Conservation (phyloP, 2,797 vertebrate species). For the Molossus alvarezi region DNA sequence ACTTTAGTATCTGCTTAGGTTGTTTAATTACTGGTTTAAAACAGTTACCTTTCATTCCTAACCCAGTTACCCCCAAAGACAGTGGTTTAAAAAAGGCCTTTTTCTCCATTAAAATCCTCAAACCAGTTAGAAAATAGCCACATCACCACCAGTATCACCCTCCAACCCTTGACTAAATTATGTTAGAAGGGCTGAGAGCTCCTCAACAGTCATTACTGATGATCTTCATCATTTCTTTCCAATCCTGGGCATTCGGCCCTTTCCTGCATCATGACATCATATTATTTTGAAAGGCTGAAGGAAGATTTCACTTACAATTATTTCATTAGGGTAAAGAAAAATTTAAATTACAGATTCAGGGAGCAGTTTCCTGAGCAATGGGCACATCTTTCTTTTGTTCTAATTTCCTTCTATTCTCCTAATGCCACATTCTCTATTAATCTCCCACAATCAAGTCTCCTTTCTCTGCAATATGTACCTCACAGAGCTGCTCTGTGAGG, state of each 20-base stretch:
- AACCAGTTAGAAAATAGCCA: slow-evolving; percentile 10
- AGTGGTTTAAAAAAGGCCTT: not conserved
- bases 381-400: slow-evolving; percentile 24
- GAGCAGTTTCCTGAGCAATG: slow-evolving; percentile 26
- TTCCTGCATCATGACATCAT: slow-evolving; percentile 72
- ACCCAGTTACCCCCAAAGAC: slow-evolving; percentile 12
- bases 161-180: not conserved
- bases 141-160: not conserved
- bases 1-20: not conserved
- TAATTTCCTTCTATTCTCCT: slow-evolving; percentile 47
- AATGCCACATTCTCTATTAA: slow-evolving; percentile 42
- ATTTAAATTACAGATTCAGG: slow-evolving; percentile 55
- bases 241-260: slow-evolving; percentile 32
- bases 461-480: slow-evolving; percentile 29
- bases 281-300: slow-evolving; percentile 39
- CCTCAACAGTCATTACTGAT: not conserved
- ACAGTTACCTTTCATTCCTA: slow-evolving; percentile 39
- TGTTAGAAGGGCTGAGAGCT: not conserved
- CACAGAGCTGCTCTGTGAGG: not conserved
- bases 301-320: slow-evolving; percentile 72
- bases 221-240: slow-evolving; percentile 21
- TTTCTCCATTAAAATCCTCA: slow-evolving; percentile 25
- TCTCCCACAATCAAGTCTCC: not conserved
- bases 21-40: slow-evolving; percentile 53
- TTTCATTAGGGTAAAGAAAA: slow-evolving; percentile 69